Conservation (phyloP, 1,140 invertebrate species). For the Aphis gossypii region DNA sequence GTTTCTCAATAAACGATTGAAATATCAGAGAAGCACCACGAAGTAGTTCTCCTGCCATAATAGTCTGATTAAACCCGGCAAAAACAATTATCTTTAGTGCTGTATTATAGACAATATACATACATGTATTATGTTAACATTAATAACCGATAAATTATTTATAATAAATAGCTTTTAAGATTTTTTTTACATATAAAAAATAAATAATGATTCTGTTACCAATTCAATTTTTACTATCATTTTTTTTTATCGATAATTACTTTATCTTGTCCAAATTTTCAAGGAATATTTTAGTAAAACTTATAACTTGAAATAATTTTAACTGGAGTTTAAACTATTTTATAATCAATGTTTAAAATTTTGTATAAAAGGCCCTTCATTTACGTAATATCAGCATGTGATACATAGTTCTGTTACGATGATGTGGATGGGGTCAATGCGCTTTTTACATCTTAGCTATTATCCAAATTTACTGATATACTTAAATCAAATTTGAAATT, state of each 20-base stretch:
- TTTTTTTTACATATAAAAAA: background rate
- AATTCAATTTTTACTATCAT: background rate
- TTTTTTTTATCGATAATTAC: background rate
- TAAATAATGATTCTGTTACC: background rate
- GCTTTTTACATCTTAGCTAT: background rate
- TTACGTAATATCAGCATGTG: constrained; percentile 48
- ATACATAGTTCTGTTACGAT: background rate
- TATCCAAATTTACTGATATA: background rate
- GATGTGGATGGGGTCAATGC: background rate
- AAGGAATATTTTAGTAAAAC: background rate
- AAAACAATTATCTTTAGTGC: background rate
- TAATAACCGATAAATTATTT: background rate
- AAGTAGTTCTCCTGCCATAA: background rate
- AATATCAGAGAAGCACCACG: background rate
- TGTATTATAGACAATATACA: background rate
- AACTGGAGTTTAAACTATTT: background rate
- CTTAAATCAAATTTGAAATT: background rate
- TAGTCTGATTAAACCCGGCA: background rate
- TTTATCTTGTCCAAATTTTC: background rate
- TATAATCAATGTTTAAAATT: constrained; percentile 16
- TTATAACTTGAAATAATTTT: background rate
- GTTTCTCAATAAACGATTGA: background rate
- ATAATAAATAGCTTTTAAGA: background rate
- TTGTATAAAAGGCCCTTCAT: constrained; percentile 37
- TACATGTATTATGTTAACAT: background rate